Percentiles rank a stretch among this genome's conserved stretches.
Evolutionary conservation across 2,113 vertebrate genomes (phyloP).

Genomic region (Tachysurus vachellii): DNA sequence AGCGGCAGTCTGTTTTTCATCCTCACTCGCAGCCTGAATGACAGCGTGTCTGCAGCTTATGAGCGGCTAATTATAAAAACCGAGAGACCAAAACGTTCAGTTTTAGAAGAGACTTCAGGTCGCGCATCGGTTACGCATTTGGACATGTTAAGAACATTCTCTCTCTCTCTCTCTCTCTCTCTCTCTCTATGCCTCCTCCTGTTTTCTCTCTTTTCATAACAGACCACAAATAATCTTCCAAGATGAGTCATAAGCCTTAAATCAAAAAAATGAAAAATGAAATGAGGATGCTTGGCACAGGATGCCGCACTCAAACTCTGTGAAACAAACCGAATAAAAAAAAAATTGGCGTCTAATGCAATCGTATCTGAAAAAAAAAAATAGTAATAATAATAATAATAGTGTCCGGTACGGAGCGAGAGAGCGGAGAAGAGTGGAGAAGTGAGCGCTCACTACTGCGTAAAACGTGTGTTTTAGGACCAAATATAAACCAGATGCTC

Average conservation of each 20-base stretch:
- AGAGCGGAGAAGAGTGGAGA: not conserved
- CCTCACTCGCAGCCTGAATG: slow-evolving; percentile 37
- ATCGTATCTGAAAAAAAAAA: slow-evolving; percentile 1
- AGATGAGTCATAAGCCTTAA: slow-evolving; percentile 37
- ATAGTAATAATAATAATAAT: not conserved
- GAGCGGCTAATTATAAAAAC: slow-evolving; percentile 49
- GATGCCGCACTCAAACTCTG: slow-evolving; percentile 17
- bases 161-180: slow-evolving; percentile 27
- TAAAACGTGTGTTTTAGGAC: slow-evolving; percentile 17
- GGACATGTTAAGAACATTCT: slow-evolving; percentile 42
- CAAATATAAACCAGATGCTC: slow-evolving; percentile 46
- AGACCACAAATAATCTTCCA: slow-evolving; percentile 44
- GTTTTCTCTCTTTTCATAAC: slow-evolving; percentile 35
- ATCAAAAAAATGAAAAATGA: slow-evolving; percentile 32
- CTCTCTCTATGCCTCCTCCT: not conserved
- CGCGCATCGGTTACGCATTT: slow-evolving; percentile 46
- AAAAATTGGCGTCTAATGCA: not conserved
- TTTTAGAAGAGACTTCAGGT: slow-evolving; percentile 44
- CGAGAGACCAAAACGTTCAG: slow-evolving; percentile 26
- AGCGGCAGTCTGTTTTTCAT: slow-evolving; percentile 17
- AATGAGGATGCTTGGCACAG: slow-evolving; percentile 33
- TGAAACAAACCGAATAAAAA: slow-evolving; percentile 1
- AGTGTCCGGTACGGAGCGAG: not conserved
- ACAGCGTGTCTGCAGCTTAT: slow-evolving; percentile 46
- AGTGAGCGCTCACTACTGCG: not conserved